phyloP scores from a whole-genome alignment of 2,113 vertebrate genomes.

The Ahaetulla prasina region DNA sequence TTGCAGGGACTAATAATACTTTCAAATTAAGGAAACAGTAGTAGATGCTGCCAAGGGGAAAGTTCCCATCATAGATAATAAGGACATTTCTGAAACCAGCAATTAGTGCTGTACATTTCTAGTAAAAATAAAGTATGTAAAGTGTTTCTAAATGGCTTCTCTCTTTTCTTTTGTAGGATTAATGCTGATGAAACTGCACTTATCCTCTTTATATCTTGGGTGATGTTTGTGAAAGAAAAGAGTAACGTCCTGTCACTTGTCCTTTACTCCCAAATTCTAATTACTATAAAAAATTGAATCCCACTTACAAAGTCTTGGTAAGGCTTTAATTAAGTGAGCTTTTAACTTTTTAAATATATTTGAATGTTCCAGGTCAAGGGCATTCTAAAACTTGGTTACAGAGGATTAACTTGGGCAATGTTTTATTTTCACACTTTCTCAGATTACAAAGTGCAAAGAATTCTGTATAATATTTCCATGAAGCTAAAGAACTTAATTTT shows the following conservation, averaged over 20 bases:
- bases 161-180: background rate
- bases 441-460: conserved; percentile 30
- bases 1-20: conserved; percentile 26
- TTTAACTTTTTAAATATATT: conserved; percentile 35
- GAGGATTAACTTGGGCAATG: conserved; percentile 6
- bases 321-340: conserved; percentile 4
- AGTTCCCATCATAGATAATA: conserved; percentile 31
- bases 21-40: conserved; percentile 15
- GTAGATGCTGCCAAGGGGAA: background rate
- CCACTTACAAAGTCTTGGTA: conserved; percentile 7
- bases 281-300: conserved; percentile 32
- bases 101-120: conserved; percentile 6
- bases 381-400: conserved; percentile 35
- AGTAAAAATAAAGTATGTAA: conserved; percentile 24
- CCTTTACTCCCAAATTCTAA: conserved; percentile 51
- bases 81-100: conserved; percentile 18
- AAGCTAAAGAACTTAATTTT: conserved; percentile 20
- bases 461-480: conserved; percentile 10
- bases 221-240: conserved; percentile 40
- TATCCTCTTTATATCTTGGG: conserved; percentile 25
- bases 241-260: conserved; percentile 44
- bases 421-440: conserved; percentile 18
- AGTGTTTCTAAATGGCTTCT: conserved; percentile 16
- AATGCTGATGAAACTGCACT: conserved; percentile 37
- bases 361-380: conserved; percentile 16